Conservation (phyloP, 2,113 vertebrate species). For the Melanerpes aurifrons region DNA sequence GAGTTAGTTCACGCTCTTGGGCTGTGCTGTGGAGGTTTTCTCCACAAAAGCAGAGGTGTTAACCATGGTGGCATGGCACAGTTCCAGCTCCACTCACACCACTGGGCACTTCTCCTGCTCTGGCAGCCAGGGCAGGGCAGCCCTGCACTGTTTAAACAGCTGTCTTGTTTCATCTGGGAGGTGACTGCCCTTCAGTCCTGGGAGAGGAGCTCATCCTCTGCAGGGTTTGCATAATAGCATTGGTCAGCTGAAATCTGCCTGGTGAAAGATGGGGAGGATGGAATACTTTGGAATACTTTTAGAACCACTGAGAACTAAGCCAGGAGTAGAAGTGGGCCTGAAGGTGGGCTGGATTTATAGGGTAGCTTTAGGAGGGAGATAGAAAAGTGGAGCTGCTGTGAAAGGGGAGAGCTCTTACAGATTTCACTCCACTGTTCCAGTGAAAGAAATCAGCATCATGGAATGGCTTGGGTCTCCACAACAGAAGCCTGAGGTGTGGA, state of each 20-base stretch:
- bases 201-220: slow-evolving; percentile 42
- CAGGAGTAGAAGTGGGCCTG: neutral
- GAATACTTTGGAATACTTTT: neutral
- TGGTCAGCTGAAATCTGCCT: slow-evolving; percentile 45
- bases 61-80: slow-evolving; percentile 27
- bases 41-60: slow-evolving; percentile 6
- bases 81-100: neutral
- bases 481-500: neutral
- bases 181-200: slow-evolving; percentile 37
- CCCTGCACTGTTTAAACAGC: slow-evolving; percentile 21
- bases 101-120: neutral
- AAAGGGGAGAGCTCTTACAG: slow-evolving; percentile 16
- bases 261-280: slow-evolving; percentile 7
- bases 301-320: neutral
- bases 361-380: slow-evolving; percentile 3
- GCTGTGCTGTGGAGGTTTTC: neutral
- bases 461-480: neutral
- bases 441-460: slow-evolving; percentile 32
- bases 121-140: neutral
- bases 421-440: slow-evolving; percentile 44
- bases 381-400: neutral
- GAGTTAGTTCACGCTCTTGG: neutral
- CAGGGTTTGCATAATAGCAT: slow-evolving; percentile 51
- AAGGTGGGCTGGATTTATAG: neutral
- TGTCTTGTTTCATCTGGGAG: neutral